Conservation (phyloP, 2,797 vertebrate genomes). For the Agapornis canus region DNA sequence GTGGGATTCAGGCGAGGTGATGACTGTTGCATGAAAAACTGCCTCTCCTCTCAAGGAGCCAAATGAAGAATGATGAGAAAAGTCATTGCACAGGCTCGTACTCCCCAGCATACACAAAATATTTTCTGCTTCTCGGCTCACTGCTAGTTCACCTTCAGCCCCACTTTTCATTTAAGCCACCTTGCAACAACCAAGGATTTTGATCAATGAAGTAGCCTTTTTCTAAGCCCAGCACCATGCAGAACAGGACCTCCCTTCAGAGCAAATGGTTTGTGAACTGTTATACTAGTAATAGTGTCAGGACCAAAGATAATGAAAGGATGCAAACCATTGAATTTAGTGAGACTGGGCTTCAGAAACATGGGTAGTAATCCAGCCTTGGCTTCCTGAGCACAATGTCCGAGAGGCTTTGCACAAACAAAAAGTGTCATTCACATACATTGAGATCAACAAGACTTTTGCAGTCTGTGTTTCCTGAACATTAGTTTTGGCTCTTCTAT, state of each 20-base stretch:
- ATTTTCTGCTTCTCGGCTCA: background rate
- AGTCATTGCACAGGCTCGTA: background rate
- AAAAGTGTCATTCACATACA: background rate
- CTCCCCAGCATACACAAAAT: background rate
- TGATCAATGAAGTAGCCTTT: background rate
- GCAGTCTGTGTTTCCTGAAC: background rate
- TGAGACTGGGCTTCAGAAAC: background rate
- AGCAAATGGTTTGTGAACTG: background rate
- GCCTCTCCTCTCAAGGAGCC: background rate
- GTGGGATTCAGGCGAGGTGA: background rate
- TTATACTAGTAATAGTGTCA: background rate
- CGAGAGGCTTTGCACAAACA: background rate
- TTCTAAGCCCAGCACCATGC: background rate
- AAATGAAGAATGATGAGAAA: background rate
- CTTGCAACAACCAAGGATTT: background rate
- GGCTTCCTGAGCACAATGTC: background rate
- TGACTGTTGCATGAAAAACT: background rate
- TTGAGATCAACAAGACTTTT: background rate
- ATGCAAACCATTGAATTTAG: background rate
- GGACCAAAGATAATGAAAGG: background rate
- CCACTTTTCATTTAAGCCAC: background rate
- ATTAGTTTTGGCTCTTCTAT: fast-evolving
- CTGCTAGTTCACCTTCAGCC: background rate
- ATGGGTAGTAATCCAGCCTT: background rate
- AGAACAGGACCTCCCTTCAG: background rate